Conservation (phyloP, 2,888 invertebrate genomes). For the Aphelenchoides bicaudatus region DNA sequence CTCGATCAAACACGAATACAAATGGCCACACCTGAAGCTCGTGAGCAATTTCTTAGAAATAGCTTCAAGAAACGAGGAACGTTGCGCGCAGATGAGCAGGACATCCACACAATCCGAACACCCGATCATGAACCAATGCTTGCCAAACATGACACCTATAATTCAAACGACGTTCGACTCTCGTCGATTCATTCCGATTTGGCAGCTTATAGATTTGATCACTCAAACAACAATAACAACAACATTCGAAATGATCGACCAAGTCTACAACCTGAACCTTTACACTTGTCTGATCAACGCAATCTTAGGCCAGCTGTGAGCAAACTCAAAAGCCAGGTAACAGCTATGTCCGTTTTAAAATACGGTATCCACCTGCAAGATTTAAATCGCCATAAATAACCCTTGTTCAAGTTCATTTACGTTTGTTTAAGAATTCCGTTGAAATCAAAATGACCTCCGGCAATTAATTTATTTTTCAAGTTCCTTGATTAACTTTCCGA, state of each 20-base stretch:
- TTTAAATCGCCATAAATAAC: neutral
- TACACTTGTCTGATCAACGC: neutral
- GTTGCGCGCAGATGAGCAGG: conserved; percentile 17
- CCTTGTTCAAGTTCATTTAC: too few species aligned
- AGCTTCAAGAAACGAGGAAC: neutral
- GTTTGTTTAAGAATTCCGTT: neutral
- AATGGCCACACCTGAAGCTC: neutral
- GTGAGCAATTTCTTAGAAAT: neutral
- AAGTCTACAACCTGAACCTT: neutral
- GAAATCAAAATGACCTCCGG: neutral
- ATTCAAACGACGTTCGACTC: conserved; percentile 6
- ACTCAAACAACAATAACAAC: conserved; percentile 11
- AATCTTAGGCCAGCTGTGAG: conserved; percentile 4
- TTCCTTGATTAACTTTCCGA: too few species aligned
- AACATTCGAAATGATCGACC: neutral
- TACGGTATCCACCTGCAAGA: neutral
- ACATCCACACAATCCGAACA: conserved; percentile 13
- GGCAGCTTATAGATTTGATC: neutral
- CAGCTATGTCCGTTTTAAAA: neutral
- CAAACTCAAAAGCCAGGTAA: conserved; percentile 18
- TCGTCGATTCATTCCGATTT: conserved; percentile 14
- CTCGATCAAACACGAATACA: neutral
- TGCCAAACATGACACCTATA: conserved; percentile 8
- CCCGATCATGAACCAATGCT: conserved; percentile 18
- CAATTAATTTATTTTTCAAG: too few species aligned